Conservation (phyloP, 2,888 invertebrate species). For the Diplazon laetatorius region DNA sequence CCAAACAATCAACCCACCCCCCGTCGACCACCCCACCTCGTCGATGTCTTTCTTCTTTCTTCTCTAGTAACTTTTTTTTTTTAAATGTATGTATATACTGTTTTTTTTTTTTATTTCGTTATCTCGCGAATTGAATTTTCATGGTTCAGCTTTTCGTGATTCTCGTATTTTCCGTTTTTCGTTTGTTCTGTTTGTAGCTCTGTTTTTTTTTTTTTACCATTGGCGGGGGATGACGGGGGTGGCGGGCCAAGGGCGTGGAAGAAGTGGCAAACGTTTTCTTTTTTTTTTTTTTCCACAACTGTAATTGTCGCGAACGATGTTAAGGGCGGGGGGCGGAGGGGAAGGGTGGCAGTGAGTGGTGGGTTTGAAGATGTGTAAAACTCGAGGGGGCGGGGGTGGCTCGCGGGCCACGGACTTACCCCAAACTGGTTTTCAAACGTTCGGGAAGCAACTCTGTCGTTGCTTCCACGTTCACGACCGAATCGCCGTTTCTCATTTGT, state of each 20-base stretch:
- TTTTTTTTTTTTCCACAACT: neutral
- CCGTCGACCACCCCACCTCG: neutral
- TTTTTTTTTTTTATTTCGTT: neutral
- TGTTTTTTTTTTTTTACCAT: neutral
- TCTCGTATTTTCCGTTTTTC: too few species aligned
- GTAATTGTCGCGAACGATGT: neutral
- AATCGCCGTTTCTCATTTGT: conserved; percentile 7
- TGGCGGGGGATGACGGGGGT: too few species aligned
- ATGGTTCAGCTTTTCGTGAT: too few species aligned
- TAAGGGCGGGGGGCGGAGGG: too few species aligned
- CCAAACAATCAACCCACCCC: neutral
- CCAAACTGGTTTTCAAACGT: conserved; percentile 27
- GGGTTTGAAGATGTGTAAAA: too few species aligned
- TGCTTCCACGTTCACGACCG: neutral
- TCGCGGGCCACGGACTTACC: conserved; percentile 20
- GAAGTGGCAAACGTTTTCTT: conserved; percentile 2
- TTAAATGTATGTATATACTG: too few species aligned
- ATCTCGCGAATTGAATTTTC: neutral
- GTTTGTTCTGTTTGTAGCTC: too few species aligned
- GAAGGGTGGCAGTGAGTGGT: too few species aligned
- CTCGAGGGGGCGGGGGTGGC: too few species aligned
- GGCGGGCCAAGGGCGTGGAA: too few species aligned
- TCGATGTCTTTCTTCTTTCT: too few species aligned
- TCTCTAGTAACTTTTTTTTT: neutral
- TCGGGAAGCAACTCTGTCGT: conserved; percentile 19